Evolutionary conservation across 2,113 vertebrate genomes (phyloP), one percentile per base, ranked within the genome.

Genomic region (Oophaga pumilio): DNA sequence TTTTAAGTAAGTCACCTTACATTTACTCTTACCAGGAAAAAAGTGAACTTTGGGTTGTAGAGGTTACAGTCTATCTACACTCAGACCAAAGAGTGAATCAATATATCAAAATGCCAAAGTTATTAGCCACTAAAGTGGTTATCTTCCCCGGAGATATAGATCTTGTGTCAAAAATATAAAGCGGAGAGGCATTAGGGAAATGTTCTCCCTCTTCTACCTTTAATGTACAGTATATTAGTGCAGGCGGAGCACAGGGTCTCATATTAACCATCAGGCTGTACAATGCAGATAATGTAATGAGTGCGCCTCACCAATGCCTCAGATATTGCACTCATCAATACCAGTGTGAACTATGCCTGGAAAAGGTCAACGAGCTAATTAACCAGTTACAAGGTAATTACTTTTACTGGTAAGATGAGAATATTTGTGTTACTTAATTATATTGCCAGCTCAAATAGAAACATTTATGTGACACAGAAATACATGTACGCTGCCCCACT

Each of bases 71-170:
- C 90, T 91, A 92, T 92, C 90, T 85, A 89, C 85, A 50, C 14
- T 26, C 57, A 90, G 95, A 93, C 94, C 94, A 93, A 90, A 94
- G 91, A 85, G 87, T 86, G 88, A 90, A 90, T 90, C 90, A 91
- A 88, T 85, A 91, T 84, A 88, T 92, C 77, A 91, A 91, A 88
- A 91, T 85, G 89, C 77, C 88, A 85, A 89, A 74, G 88, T 82
- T 90, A 87, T 92, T 90, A 86, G 88, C 84, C 90, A 90, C 92
- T 91, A 92, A 87, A 87, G 0, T 77, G 80, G 84, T 88, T 93
- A 92, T 91, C 90, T 86, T 85, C 89, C 81, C 9, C 82, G 81
- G 62, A 89, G 53, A 64, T 83, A 87, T 87, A 74, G 86, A 87
- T 87, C 86, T 87, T 83, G 43, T 87, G 86, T 87, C 86, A 87